Evolutionary conservation across 2,888 invertebrate species (phyloP).

Genomic region (Abscondita cerata): DNA sequence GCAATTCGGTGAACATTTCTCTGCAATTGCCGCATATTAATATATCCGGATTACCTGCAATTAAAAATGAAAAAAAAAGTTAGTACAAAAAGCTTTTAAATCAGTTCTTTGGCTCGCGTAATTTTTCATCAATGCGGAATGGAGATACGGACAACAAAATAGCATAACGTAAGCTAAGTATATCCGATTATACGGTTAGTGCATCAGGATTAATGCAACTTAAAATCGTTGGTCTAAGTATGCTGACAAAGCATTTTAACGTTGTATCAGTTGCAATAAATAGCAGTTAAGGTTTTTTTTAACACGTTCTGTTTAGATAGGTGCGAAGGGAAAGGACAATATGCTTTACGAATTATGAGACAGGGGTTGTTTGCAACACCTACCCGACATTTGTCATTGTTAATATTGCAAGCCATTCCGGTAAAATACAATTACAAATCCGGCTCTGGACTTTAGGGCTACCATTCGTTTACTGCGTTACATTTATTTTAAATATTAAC

Average conservation of each 20-base stretch:
- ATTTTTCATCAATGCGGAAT: conserved; percentile 26
- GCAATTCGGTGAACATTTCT: conserved; percentile 74
- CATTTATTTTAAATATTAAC: conserved; percentile 52
- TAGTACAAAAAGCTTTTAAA: neutral
- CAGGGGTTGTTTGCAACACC: conserved; percentile 34
- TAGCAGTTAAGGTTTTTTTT: conserved; percentile 18
- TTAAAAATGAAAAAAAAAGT: conserved; percentile 34
- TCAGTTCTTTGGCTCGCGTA: neutral
- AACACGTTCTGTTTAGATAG: conserved; percentile 11
- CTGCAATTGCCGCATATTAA: conserved; percentile 80
- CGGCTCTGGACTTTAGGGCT: conserved; percentile 37
- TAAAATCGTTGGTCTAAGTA: conserved; percentile 32
- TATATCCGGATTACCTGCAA: conserved; percentile 74
- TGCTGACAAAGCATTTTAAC: conserved; percentile 30
- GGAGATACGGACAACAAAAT: conserved; percentile 26
- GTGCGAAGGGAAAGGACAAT: too few relatives aligned
- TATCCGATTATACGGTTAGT: conserved; percentile 39
- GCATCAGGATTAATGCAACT: conserved; percentile 36
- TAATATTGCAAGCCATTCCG: conserved; percentile 40
- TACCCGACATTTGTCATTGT: conserved; percentile 40
- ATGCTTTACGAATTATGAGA: conserved; percentile 31
- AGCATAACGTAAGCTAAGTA: conserved; percentile 30
- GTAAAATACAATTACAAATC: conserved; percentile 43
- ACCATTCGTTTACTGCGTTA: conserved; percentile 42
- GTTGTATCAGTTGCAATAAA: conserved; percentile 29